Evolutionary conservation across 2,797 vertebrate genomes (phyloP).

Genomic region (Malurus splendens): DNA sequence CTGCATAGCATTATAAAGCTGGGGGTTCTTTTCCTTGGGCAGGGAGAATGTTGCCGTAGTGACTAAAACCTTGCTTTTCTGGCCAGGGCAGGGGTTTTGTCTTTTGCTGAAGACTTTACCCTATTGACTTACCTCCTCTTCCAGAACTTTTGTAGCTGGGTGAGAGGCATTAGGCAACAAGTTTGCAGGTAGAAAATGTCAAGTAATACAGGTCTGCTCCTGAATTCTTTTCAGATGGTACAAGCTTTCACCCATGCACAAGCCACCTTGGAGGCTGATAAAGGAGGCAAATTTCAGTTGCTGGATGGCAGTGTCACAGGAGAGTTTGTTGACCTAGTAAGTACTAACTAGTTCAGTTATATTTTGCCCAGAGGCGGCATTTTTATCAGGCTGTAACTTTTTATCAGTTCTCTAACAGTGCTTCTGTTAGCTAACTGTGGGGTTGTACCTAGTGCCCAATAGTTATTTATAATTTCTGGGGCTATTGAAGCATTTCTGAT

Average conservation of each 20-base stretch:
- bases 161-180: not conserved
- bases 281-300: slow-evolving; percentile 88
- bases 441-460: not conserved
- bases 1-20: not conserved
- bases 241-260: slow-evolving; percentile 90
- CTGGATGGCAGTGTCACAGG: slow-evolving; percentile 88
- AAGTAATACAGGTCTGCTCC: not conserved
- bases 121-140: not conserved
- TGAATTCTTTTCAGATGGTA: slow-evolving; percentile 77
- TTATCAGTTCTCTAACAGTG: not conserved
- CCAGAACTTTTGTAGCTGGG: not conserved
- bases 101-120: not conserved
- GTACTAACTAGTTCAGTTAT: not conserved
- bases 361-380: not conserved
- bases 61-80: not conserved
- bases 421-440: not conserved
- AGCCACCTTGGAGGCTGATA: slow-evolving; percentile 81
- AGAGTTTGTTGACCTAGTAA: slow-evolving; percentile 91
- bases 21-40: not conserved
- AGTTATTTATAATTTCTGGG: not conserved
- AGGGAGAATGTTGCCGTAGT: not conserved
- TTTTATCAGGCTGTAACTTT: not conserved
- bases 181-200: not conserved
- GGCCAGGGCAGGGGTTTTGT: not conserved
- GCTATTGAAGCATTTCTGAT: not conserved